A percentile compares a stretch with the other conserved stretches of the same genome.
Evolutionary conservation across 2,888 invertebrate species (phyloP).

Genomic region (Sisyra terminalis): DNA sequence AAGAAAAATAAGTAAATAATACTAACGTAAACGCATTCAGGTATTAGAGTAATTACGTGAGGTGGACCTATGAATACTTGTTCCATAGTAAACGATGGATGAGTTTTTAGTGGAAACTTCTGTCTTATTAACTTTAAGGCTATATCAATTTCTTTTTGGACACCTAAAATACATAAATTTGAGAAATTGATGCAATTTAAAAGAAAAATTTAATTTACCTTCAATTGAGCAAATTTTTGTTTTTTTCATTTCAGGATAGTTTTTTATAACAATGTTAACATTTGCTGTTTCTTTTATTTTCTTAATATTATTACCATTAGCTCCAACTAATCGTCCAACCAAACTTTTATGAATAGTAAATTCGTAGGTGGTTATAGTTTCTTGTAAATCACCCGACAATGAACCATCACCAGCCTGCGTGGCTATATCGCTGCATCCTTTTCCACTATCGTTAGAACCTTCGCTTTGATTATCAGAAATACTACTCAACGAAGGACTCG

Average conservation of each 20-base stretch:
- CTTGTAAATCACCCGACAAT: conserved; percentile 16
- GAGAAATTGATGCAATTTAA: conserved; percentile 1
- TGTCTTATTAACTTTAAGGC: conserved; percentile 73
- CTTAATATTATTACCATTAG: conserved; percentile 64
- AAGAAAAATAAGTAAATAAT: background rate
- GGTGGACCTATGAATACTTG: conserved; percentile 29
- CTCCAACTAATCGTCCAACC: conserved; percentile 79
- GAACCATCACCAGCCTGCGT: conserved; percentile 40
- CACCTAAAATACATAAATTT: conserved; percentile 32
- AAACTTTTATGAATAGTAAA: conserved; percentile 58
- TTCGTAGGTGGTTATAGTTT: conserved; percentile 40
- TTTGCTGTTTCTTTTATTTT: conserved; percentile 62
- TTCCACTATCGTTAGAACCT: conserved; percentile 73
- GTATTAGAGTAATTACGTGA: conserved; percentile 23
- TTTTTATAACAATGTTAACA: conserved; percentile 62
- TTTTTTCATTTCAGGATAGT: conserved; percentile 55
- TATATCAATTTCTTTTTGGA: conserved; percentile 57
- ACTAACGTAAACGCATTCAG: conserved; percentile 40
- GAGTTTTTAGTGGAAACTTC: conserved; percentile 67
- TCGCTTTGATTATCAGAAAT: conserved; percentile 55
- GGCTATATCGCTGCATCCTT: conserved; percentile 57
- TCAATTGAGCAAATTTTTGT: conserved; percentile 72
- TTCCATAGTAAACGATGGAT: conserved; percentile 61
- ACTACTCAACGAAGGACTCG: conserved; percentile 48
- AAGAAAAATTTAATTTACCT: conserved; percentile 30